Conservation (phyloP, 2,888 invertebrate species). For the Neelides folsomi region DNA sequence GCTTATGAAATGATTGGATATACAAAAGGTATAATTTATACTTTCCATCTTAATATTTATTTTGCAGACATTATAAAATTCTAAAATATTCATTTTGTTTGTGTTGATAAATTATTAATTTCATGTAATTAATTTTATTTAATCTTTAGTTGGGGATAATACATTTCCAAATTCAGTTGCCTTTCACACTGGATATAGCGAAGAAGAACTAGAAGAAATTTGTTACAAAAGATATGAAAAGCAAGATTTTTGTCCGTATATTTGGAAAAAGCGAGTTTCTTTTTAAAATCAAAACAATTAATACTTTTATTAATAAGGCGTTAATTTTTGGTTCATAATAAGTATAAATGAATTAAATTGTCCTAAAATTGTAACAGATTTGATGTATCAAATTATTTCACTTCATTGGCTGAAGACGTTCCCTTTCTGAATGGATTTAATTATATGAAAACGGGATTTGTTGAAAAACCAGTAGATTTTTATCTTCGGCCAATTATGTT, state of each 20-base stretch:
- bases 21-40: slow-evolving; percentile 40
- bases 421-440: slow-evolving; percentile 58
- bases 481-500: slow-evolving; percentile 60
- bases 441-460: slow-evolving; percentile 57
- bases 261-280: slow-evolving; percentile 45
- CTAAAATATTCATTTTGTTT: too few species aligned
- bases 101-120: too few species aligned
- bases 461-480: slow-evolving; percentile 60
- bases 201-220: slow-evolving; percentile 10
- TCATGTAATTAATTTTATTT: too few species aligned
- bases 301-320: too few species aligned
- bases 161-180: slow-evolving; percentile 81
- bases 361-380: too few species aligned
- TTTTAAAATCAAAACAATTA: too few species aligned
- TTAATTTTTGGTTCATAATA: too few species aligned
- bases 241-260: slow-evolving; percentile 54
- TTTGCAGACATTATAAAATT: too few species aligned
- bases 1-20: slow-evolving; percentile 63
- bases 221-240: slow-evolving; percentile 22
- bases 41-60: too few species aligned
- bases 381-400: slow-evolving; percentile 54
- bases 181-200: slow-evolving; percentile 52
- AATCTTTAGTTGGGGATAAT: slow-evolving; percentile 51
- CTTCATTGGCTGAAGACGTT: slow-evolving; percentile 67
- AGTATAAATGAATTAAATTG: too few species aligned